Conservation (phyloP, 2,113 vertebrate genomes). For the Erythrolamprus reginae region DNA sequence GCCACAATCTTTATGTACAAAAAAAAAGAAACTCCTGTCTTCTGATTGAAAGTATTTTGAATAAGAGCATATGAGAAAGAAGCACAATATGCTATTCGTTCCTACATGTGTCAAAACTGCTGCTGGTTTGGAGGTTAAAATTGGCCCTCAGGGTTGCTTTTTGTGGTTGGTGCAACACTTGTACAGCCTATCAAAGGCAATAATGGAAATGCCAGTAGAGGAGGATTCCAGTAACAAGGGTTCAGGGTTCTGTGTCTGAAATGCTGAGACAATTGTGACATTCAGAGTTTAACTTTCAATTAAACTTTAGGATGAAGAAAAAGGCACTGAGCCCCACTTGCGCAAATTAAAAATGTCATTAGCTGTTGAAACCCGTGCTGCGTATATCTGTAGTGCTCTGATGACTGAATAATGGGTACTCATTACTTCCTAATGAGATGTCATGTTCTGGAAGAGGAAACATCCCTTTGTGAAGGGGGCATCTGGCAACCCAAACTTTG, state of each 20-base stretch:
- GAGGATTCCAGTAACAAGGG: not conserved
- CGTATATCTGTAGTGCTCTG: not conserved
- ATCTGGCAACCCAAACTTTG: slow-evolving; percentile 18
- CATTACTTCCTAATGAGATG: slow-evolving; percentile 28
- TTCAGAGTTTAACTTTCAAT: not conserved
- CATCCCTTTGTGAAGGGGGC: slow-evolving; percentile 8
- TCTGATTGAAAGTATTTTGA: not conserved
- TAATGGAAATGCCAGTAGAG: not conserved
- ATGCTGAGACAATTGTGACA: not conserved
- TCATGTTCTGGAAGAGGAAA: slow-evolving; percentile 20
- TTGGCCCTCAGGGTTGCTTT: not conserved
- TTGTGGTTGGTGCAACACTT: not conserved
- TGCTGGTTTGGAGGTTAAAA: not conserved
- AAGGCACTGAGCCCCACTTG: not conserved
- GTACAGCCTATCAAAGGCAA: not conserved
- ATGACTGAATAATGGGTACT: slow-evolving; percentile 22
- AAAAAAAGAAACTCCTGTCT: slow-evolving; percentile 2
- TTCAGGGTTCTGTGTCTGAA: not conserved
- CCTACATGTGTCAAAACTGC: not conserved
- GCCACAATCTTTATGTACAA: not conserved
- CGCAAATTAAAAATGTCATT: slow-evolving; percentile 7
- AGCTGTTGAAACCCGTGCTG: not conserved
- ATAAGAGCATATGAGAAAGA: not conserved
- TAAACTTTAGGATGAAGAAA: not conserved
- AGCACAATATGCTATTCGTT: not conserved